phyloP scores from a whole-genome alignment of 1,140 invertebrate genomes.

The Rhizoglyphus robini region DNA sequence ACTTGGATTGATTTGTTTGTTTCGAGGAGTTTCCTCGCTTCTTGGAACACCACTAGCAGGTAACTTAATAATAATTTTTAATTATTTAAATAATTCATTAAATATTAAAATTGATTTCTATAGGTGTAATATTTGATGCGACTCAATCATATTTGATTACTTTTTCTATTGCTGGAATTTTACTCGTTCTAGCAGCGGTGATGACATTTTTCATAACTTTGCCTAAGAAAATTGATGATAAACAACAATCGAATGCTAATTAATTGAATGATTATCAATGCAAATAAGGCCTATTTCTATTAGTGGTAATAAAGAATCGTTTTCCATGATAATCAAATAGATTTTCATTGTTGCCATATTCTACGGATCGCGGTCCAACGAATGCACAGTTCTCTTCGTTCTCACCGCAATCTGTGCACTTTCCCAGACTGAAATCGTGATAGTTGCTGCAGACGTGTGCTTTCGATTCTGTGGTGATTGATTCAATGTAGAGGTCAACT shows the following conservation, averaged over 20 bases:
- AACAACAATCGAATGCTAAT: too few relatives aligned
- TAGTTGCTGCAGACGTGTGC: slow-evolving; percentile 26
- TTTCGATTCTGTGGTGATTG: slow-evolving; percentile 42
- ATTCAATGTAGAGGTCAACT: slow-evolving; percentile 64
- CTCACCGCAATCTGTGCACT: slow-evolving; percentile 27
- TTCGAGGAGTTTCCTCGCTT: slow-evolving; percentile 79
- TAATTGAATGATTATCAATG: too few relatives aligned
- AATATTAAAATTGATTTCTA: slow-evolving; percentile 36
- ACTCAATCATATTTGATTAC: slow-evolving; percentile 70
- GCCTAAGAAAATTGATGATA: too few relatives aligned
- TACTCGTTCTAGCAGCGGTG: slow-evolving; percentile 65
- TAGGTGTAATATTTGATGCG: slow-evolving; percentile 72
- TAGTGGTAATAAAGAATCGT: slow-evolving; percentile 15
- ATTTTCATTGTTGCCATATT: slow-evolving; percentile 16
- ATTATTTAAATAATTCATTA: too few relatives aligned
- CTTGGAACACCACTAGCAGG: slow-evolving; percentile 51
- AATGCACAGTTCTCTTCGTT: slow-evolving; percentile 24
- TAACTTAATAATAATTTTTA: slow-evolving; percentile 29
- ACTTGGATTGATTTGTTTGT: slow-evolving; percentile 84
- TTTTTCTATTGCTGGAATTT: slow-evolving; percentile 76
- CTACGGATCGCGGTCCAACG: slow-evolving; percentile 23
- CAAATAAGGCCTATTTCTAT: slow-evolving; percentile 2
- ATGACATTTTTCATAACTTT: slow-evolving; percentile 22
- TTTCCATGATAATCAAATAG: background rate
- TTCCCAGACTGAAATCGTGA: slow-evolving; percentile 25